These are phyloP conservation scores for Guaruba guarouba DNA, from an alignment of 2,113 vertebrate genomes.

Conservation along the genomic window DNA sequence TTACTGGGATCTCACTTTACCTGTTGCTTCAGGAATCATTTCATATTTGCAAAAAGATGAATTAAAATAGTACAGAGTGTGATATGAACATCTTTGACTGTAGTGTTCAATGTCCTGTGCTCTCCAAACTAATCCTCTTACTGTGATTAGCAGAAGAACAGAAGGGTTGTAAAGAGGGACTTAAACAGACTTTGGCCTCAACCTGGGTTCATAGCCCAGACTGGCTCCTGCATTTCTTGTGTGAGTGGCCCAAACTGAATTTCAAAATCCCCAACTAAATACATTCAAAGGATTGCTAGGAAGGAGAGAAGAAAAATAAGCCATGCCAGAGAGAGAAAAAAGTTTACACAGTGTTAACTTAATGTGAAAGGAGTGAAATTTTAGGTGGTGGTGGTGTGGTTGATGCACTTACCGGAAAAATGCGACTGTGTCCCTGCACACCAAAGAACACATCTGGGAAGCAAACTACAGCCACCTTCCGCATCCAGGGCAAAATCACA, in stretches of 20 bases:
- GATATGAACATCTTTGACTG: conserved; percentile 13
- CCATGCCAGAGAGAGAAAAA: background rate
- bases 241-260: background rate
- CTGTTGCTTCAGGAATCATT: background rate
- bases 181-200: conserved; percentile 47
- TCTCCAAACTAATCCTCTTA: conserved; percentile 54
- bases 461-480: background rate
- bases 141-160: conserved; percentile 46
- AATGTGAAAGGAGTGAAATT: background rate
- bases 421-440: background rate
- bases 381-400: background rate
- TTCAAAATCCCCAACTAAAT: conserved; percentile 6
- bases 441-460: accelerated
- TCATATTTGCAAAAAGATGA: background rate
- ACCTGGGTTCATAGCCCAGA: background rate
- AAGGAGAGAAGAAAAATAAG: background rate
- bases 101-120: background rate
- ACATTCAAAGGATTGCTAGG: background rate
- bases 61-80: background rate
- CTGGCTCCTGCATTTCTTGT: background rate
- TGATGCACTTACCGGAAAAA: background rate
- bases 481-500: background rate
- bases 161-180: conserved; percentile 44
- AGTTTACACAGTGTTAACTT: accelerated
- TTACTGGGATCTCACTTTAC: background rate